Conservation (phyloP, 2,888 invertebrate species). For the Metallyticus violacea region DNA sequence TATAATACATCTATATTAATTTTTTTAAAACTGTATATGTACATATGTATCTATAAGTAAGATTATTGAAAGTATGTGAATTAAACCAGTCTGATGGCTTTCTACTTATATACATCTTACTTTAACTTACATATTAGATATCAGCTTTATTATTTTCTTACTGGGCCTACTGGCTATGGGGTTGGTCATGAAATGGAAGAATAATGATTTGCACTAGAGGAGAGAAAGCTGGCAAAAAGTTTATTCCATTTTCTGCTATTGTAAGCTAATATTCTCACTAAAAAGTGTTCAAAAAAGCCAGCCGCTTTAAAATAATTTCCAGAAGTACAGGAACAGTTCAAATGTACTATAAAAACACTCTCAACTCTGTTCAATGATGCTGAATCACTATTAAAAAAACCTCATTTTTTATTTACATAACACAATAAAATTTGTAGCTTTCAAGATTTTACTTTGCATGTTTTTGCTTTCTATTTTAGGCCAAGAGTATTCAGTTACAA, state of each 20-base stretch:
- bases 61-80: neutral
- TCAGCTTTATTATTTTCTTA: neutral
- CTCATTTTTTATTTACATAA: neutral
- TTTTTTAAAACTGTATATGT: no score
- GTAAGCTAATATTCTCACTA: neutral
- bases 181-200: no score
- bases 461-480: no score
- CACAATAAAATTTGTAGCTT: neutral
- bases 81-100: neutral
- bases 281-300: neutral
- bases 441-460: neutral
- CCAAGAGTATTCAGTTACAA: no score
- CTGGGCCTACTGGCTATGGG: no score
- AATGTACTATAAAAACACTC: no score
- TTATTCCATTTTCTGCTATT: neutral
- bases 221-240: neutral
- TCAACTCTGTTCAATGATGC: no score
- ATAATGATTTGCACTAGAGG: neutral
- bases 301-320: neutral
- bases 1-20: neutral
- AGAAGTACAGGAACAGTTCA: no score
- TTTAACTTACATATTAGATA: neutral
- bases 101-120: no score
- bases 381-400: no score
- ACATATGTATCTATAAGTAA: neutral